Conservation (phyloP, 2,888 invertebrate genomes). For the Amiota communis region DNA sequence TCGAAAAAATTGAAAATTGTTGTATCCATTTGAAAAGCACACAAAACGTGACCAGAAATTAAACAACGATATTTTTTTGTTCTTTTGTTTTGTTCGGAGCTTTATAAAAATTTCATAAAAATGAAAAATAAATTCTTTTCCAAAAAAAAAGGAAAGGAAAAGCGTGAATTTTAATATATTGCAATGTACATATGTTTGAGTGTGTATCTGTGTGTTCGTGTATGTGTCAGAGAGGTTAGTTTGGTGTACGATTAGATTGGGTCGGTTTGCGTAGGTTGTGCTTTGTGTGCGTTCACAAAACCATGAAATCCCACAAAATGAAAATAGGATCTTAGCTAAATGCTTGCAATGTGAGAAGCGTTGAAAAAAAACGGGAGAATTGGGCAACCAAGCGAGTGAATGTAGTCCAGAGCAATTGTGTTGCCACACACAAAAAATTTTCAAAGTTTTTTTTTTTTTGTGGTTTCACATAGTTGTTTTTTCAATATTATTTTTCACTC, state of each 20-base stretch:
- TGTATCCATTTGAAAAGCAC: slow-evolving; percentile 57
- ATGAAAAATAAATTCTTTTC: slow-evolving; percentile 56
- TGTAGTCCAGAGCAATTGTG: slow-evolving; percentile 9
- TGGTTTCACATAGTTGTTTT: background rate
- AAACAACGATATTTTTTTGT: slow-evolving; percentile 47
- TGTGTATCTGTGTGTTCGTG: background rate
- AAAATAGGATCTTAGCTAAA: slow-evolving; percentile 4
- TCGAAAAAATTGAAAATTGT: slow-evolving; percentile 43
- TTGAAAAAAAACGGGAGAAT: no score
- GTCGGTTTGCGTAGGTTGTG: background rate
- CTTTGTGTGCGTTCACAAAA: background rate
- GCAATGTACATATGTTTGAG: background rate
- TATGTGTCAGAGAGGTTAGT: background rate
- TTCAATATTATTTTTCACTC: slow-evolving; percentile 29
- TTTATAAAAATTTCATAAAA: slow-evolving; percentile 55
- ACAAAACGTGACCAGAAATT: slow-evolving; percentile 64
- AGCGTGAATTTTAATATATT: slow-evolving; percentile 53
- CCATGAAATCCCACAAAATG: slow-evolving; percentile 19
- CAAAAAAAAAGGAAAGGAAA: slow-evolving; percentile 11
- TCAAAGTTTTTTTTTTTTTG: background rate
- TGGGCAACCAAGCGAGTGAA: background rate
- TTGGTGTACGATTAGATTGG: background rate
- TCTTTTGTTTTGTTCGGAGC: slow-evolving; percentile 27
- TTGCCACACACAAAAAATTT: background rate
- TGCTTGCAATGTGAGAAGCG: no score